Percentiles rank a stretch among this genome's conserved stretches.
Evolutionary conservation across 2,888 invertebrate species (phyloP).

Genomic region (Chaitophorus viminalis): DNA sequence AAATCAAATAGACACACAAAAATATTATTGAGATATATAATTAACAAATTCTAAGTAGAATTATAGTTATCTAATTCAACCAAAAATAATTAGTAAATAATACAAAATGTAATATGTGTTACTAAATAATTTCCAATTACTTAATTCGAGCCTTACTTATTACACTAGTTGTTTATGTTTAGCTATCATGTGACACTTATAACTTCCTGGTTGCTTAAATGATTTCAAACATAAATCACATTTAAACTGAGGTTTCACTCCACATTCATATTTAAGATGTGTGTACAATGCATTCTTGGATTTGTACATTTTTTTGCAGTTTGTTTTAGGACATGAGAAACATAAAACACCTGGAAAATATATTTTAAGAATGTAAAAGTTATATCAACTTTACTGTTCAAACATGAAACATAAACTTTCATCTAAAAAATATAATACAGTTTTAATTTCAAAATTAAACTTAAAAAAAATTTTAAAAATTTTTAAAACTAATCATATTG

Average conservation of each 20-base stretch:
- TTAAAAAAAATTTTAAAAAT: too few relatives aligned
- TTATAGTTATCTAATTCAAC: background rate
- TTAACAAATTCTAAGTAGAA: background rate
- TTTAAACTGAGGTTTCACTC: conserved; percentile 68
- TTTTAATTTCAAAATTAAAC: background rate
- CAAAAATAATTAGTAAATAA: background rate
- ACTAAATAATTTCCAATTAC: too few relatives aligned
- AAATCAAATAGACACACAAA: background rate
- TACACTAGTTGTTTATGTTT: conserved; percentile 26
- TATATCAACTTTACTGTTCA: background rate
- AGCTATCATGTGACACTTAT: conserved; percentile 63
- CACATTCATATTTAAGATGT: conserved; percentile 65
- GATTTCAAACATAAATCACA: conserved; percentile 69
- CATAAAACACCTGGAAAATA: conserved; percentile 18
- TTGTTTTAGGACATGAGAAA: conserved; percentile 50
- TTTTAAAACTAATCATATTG: background rate
- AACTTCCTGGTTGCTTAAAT: conserved; percentile 66
- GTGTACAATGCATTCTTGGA: conserved; percentile 50
- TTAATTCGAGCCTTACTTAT: too few relatives aligned
- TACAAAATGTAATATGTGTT: background rate
- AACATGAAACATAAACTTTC: background rate
- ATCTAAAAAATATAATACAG: background rate
- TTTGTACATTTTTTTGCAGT: conserved; percentile 47
- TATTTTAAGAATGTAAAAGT: background rate
- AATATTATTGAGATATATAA: too few relatives aligned